These are phyloP conservation scores for Craterocephalus amniculus DNA, from an alignment of 2,797 vertebrate genomes.

Conservation along the genomic window DNA sequence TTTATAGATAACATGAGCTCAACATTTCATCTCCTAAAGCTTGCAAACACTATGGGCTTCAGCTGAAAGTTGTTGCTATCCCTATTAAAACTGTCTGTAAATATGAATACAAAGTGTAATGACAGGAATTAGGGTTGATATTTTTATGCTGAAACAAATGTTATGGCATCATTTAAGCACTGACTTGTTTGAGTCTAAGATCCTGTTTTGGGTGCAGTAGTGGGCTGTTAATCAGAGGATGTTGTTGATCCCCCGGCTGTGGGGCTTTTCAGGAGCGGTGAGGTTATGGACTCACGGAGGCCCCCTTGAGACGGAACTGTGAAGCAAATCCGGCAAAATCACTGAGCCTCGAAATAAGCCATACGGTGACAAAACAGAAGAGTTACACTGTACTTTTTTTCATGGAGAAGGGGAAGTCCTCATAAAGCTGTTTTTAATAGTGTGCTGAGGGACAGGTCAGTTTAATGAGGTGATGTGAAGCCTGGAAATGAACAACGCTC, in stretches of 20 bases:
- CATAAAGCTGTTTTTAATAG: slow-evolving; percentile 48
- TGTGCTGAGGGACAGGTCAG: slow-evolving; percentile 60
- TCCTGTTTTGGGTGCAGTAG: slow-evolving; percentile 53
- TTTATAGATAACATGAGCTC: slow-evolving; percentile 22
- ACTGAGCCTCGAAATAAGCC: slow-evolving; percentile 56
- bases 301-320: slow-evolving; percentile 56
- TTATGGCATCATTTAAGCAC: slow-evolving; percentile 13
- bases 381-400: slow-evolving; percentile 3
- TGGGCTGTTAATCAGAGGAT: slow-evolving; percentile 75
- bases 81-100: slow-evolving; percentile 4
- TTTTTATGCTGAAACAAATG: slow-evolving; percentile 22
- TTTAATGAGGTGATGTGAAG: slow-evolving; percentile 73
- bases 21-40: too few species aligned
- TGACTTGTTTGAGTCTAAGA: slow-evolving; percentile 36
- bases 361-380: slow-evolving; percentile 28
- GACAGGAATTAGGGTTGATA: neutral
- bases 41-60: neutral
- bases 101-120: slow-evolving; percentile 7
- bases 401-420: slow-evolving; percentile 21
- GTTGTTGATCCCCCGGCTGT: slow-evolving; percentile 72
- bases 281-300: slow-evolving; percentile 61
- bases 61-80: neutral
- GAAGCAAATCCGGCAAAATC: slow-evolving; percentile 64
- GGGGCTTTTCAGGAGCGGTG: slow-evolving; percentile 67
- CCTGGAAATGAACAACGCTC: slow-evolving; percentile 70